A percentile compares a stretch with the other conserved stretches of the same genome.
phyloP scores from a whole-genome alignment of 2,888 invertebrate species.

The Tenodera sinensis region DNA sequence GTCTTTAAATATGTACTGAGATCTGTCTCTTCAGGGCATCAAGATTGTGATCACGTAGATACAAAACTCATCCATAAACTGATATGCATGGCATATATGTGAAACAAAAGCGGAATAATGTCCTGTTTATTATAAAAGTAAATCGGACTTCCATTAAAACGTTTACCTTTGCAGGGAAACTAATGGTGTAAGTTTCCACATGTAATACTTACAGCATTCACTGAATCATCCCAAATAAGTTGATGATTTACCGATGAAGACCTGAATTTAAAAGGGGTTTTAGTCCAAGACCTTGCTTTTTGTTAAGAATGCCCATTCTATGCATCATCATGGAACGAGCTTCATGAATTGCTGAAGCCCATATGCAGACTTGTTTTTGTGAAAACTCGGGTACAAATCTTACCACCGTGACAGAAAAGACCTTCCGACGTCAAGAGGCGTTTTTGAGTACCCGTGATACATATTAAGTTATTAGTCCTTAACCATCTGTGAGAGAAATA shows the following conservation, averaged over 20 bases:
- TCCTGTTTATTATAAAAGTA: no score
- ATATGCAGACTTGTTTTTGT: background rate
- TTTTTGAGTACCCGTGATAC: background rate
- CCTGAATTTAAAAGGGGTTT: background rate
- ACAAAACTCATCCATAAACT: no score
- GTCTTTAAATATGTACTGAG: no score
- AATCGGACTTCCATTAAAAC: no score
- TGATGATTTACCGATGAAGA: background rate
- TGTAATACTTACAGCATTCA: no score
- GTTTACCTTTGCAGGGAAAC: no score
- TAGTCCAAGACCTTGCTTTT: background rate
- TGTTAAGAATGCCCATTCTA: background rate
- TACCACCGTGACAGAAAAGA: background rate
- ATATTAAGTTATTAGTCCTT: background rate
- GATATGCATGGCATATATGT: no score
- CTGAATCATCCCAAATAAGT: background rate
- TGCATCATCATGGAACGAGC: background rate
- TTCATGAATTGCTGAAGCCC: no score
- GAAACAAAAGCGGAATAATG: no score
- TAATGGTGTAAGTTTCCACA: no score
- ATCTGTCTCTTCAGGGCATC: no score
- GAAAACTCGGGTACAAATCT: background rate
- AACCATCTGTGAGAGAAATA: background rate
- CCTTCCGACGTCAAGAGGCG: background rate
- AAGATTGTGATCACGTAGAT: no score